Percentiles rank a stretch among this genome's conserved stretches.
Evolutionary conservation across 2,113 vertebrate species (phyloP).

Genomic region (Equus quagga): DNA sequence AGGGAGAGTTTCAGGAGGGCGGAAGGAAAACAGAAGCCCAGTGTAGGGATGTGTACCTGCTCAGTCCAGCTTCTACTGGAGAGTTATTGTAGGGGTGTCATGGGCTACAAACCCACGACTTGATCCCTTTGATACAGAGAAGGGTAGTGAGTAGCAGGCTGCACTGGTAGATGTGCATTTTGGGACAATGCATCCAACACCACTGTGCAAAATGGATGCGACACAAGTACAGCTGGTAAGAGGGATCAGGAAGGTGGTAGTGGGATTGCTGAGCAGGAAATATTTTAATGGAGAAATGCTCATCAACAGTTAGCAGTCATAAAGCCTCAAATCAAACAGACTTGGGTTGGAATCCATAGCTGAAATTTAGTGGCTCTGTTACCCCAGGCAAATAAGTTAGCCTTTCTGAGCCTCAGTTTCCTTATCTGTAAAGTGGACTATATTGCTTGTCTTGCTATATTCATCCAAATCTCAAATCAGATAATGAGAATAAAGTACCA

Average conservation of each 20-base stretch:
- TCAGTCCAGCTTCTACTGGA: not conserved
- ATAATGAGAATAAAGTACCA: not conserved
- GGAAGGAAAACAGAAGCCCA: not conserved
- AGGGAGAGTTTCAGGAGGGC: not conserved
- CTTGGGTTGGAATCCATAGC: not conserved
- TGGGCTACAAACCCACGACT: not conserved
- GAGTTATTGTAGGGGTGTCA: not conserved
- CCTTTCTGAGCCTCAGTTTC: not conserved
- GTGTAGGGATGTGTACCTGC: not conserved
- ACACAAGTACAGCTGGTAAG: not conserved
- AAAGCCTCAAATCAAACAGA: not conserved
- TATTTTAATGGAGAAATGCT: conserved; percentile 1
- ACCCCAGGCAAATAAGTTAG: not conserved
- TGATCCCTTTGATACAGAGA: not conserved
- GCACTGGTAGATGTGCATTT: not conserved
- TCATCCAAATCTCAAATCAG: not conserved
- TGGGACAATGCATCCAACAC: not conserved
- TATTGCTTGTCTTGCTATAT: not conserved
- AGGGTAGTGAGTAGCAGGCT: not conserved
- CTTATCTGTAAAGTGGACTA: not conserved
- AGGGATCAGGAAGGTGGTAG: not conserved
- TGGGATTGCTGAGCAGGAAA: not conserved
- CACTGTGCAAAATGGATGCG: not conserved
- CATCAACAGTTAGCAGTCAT: not conserved
- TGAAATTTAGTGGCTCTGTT: not conserved